phyloP scores from a whole-genome alignment of 2,113 vertebrate species.

The Mixornis gularis region DNA sequence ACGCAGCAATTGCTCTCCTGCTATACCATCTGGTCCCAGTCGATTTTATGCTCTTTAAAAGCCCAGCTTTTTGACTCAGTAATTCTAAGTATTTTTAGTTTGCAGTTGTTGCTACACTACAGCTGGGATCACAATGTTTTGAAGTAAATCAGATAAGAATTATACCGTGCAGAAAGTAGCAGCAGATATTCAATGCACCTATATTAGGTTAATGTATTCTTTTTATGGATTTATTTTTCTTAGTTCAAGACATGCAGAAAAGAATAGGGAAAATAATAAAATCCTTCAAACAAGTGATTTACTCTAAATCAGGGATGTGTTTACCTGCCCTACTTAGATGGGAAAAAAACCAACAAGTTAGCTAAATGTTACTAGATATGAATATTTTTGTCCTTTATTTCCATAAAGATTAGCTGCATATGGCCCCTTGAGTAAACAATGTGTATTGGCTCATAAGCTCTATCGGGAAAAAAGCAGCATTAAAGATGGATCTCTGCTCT shows the following conservation, averaged over 20 bases:
- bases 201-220: slow-evolving; percentile 66
- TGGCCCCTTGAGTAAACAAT: slow-evolving; percentile 51
- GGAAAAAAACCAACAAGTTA: slow-evolving; percentile 57
- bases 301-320: slow-evolving; percentile 58
- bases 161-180: slow-evolving; percentile 2
- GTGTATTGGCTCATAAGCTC: slow-evolving; percentile 21
- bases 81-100: slow-evolving; percentile 45
- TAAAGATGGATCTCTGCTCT: slow-evolving; percentile 57
- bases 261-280: slow-evolving; percentile 53
- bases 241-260: slow-evolving; percentile 23
- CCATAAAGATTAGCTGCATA: slow-evolving; percentile 68
- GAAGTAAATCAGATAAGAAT: slow-evolving; percentile 63
- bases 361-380: slow-evolving; percentile 64
- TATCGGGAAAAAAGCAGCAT: neutral
- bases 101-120: slow-evolving; percentile 36
- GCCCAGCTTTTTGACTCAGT: slow-evolving; percentile 25
- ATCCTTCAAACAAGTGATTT: slow-evolving; percentile 64
- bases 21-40: slow-evolving; percentile 5
- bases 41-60: neutral
- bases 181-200: slow-evolving; percentile 45
- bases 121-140: slow-evolving; percentile 61
- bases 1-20: neutral
- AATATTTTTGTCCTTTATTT: slow-evolving; percentile 72
- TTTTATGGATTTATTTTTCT: slow-evolving; percentile 62
- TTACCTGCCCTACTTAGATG: slow-evolving; percentile 66